Evolutionary conservation across 1,140 invertebrate genomes (phyloP), one percentile per base, ranked within the genome.

Genomic region (Mercenaria mercenaria): DNA sequence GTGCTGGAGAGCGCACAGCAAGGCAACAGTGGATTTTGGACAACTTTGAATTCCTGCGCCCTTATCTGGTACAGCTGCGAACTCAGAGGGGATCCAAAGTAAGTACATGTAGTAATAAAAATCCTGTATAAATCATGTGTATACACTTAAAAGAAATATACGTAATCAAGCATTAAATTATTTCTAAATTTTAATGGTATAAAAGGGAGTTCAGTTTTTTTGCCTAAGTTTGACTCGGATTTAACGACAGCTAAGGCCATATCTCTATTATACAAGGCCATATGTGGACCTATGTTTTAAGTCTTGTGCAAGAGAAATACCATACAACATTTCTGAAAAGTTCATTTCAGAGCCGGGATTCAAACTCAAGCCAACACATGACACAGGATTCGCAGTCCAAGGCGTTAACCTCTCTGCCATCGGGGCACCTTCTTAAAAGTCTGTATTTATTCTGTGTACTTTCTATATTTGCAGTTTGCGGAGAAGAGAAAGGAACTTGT

Each of bases 11-110:
- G 72, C 72, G 72, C 37, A 76, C 72, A 76, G 72, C 72, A 76
- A 76, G 72, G 72, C 72, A 76, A 76, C 37, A 47, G 72, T 76
- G 72, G 72, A 47, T 76, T 76, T 76, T 76, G 39, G 41, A 76
- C 72, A 76, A 26, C 72, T 76, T 76, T 76, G 72, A 18, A 41
- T 76, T 76, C 72, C 41, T 76, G 37, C 72, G 39, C 37, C 72
- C 72, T 39, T 47, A 41, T 26, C 72, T 76, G 20, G 72, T 76
- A 41, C 72, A 76, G 72, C 37, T 76, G 72, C 72, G 37, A 76
- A 76, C 37, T 76, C 72, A 76, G 72, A 76, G 72, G 72, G 72
- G 39, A 41, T 76, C 72, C 37, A 76, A 76, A 76, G 72, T 76
- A 76, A 76, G 41, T 76, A 76, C n/a, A n/a, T n/a, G n/a, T n/a